A percentile compares a stretch with the other conserved stretches of the same genome.
These are phyloP conservation scores for Crematogaster levior DNA, from an alignment of 2,888 invertebrate genomes.

Conservation along the genomic window DNA sequence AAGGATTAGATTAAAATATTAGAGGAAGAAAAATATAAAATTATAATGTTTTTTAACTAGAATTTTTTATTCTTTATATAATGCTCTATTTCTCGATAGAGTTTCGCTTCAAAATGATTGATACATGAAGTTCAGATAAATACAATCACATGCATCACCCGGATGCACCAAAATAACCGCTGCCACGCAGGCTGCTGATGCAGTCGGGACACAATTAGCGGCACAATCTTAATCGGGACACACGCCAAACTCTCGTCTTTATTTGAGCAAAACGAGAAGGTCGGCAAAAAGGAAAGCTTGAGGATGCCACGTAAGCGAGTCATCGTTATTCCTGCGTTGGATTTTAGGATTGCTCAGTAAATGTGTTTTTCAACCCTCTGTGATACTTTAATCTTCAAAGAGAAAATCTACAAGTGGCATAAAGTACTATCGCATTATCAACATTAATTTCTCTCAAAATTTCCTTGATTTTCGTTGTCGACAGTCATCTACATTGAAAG, in stretches of 20 bases:
- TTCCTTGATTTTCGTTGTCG: neutral
- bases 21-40: neutral
- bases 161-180: slow-evolving; percentile 56
- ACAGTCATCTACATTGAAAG: neutral
- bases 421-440: neutral
- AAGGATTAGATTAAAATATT: neutral
- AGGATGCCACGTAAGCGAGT: slow-evolving; percentile 45
- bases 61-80: neutral
- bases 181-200: slow-evolving; percentile 59
- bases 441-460: neutral
- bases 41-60: neutral
- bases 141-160: neutral
- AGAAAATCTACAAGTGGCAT: neutral
- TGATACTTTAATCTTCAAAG: neutral
- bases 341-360: neutral
- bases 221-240: slow-evolving; percentile 64
- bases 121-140: neutral
- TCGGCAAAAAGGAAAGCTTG: slow-evolving; percentile 42
- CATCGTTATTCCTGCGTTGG: slow-evolving; percentile 37
- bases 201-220: slow-evolving; percentile 65
- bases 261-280: slow-evolving; percentile 41
- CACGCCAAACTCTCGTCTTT: slow-evolving; percentile 49
- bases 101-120: neutral
- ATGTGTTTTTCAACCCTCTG: neutral
- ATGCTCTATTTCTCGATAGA: neutral